Base-by-base conservation (phyloP, 2,888 invertebrate genomes). In the Apotomis capreana region DNA sequence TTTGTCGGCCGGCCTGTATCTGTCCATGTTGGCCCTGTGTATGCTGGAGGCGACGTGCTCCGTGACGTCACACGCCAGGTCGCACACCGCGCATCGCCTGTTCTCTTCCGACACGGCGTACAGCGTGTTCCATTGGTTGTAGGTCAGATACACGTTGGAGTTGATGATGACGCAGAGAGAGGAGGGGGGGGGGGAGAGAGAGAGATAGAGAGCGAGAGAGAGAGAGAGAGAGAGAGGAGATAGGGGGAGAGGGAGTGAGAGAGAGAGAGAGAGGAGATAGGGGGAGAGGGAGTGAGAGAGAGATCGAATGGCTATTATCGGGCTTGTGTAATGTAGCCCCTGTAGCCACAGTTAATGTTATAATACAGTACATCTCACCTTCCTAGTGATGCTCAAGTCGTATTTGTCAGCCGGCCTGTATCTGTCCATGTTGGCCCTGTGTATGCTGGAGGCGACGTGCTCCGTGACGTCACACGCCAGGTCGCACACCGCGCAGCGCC, bases 301-400 rank as follows among this genome's bases (percentile, higher is more conserved):
- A n/a, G n/a, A n/a, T n/a, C n/a, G n/a, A n/a, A n/a, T n/a, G n/a
- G n/a, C n/a, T n/a, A n/a, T n/a, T n/a, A n/a, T n/a, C n/a, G n/a
- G n/a, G n/a, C n/a, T n/a, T n/a, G n/a, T n/a, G n/a, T n/a, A n/a
- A n/a, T n/a, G n/a, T n/a, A n/a, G n/a, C n/a, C n/a, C n/a, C n/a
- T n/a, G n/a, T n/a, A n/a, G n/a, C n/a, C n/a, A n/a, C n/a, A n/a
- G n/a, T n/a, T n/a, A n/a, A n/a, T n/a, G n/a, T n/a, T n/a, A n/a
- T n/a, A n/a, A n/a, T n/a, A n/a, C 3, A 4, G 3, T 40, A 40
- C 5, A 26, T 74, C 80, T 75, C 65, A 87, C 87, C 82, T 77
- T 77, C 75, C 87, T 81, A 4, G 78, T 78, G 9, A 87, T 81
- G 51, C 76, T 81, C 10, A 83, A 74, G 3, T 84, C 83, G 49